Evolutionary conservation across 2,797 vertebrate species (phyloP), one percentile per base, ranked within the genome.

Genomic region (Heliangelus exortis): DNA sequence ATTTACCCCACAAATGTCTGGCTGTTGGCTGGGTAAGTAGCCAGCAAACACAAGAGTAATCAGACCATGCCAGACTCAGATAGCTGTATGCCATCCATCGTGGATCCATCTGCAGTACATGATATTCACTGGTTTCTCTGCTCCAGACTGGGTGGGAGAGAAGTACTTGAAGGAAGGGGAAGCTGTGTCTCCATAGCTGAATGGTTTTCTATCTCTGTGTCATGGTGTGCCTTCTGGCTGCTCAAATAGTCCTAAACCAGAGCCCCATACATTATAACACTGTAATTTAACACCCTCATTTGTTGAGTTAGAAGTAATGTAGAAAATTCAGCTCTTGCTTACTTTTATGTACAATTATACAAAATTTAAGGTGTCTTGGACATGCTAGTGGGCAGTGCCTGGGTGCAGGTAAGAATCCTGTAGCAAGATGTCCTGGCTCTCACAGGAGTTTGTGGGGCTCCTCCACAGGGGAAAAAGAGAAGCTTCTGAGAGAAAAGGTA

Each of bases 1-100:
- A 97, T 97, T 96, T 95, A 96, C 95, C 95, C 95, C 95, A 92
- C 87, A 96, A 97, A 96, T 55, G 96, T 92, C 89, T 97, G 92
- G 71, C 93, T 96, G 95, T 93, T 94, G 90, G 86, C 95, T 93
- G 95, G 91, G 95, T 97, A 84, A 92, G 79, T 93, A 97, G 96
- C 95, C 95, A 97, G 95, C 91, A 91, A 95, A 74, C 85, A 89
- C 75, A 67, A 96, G 95, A 95, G 93, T 77, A 96, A 76, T 96
- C 96, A 94, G 80, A 91, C 77, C 88, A 95, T 96, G 95, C 95
- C 95, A 97, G 95, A 87, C 89, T 92, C 73, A 87, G 93, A 79
- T 96, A 96, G 80, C 93, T 96, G 95, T 93, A 74, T 29, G 67
- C 1, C 7, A 94, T 96, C 92, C 93, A 54, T 94, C 0, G 18